Evolutionary conservation across 2,888 invertebrate genomes (phyloP), one percentile per base, ranked within the genome.

Genomic region (Hydropsyche betteni): DNA sequence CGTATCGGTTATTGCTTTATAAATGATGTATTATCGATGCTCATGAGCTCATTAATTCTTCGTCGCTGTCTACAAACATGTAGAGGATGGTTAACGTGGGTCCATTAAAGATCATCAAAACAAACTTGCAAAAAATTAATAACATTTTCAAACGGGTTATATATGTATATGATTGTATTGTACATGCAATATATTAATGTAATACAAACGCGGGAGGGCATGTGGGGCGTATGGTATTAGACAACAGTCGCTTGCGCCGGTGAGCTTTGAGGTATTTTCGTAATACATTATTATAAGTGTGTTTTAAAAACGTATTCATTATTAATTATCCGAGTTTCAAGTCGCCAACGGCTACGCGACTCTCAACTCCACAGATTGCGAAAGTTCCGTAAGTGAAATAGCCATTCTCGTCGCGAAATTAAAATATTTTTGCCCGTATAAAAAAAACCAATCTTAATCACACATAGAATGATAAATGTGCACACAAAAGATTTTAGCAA

Each of bases 121-220:
- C 70, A 70, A 70, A 70, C 70, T 53, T 70, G 70, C 70, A 70
- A 70, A 70, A 70, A 70, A 70, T 70, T 70, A 70, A 70, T 70
- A 50, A 70, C 70, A 70, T 70, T 52, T 70, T 53, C 24, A 70
- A 70, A 70, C 70, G 70, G 36, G 70, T 70, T 70, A 51, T 53
- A 36, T 34, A 53, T 52, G 33, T 10, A 14, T 38, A 16, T 70
- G 64, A 14, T 64, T 64, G 64, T 64, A 44, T 8, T 44, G 10
- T 44, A 44, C 44, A 44, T 44, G 10, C 10, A 1, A 10, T 44
- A 44, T 44, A 44, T 44, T 44, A 44, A 44, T 44, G 44, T 44
- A 44, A 44, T 44, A 44, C 6, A 44, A 24, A 8, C 6, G 44
- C 10, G 10, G 44, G 10, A 8, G 44, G 7, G 10, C 10, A 44